Base-by-base conservation (phyloP, 2,113 vertebrate genomes). In the Desmodus rotundus region DNA sequence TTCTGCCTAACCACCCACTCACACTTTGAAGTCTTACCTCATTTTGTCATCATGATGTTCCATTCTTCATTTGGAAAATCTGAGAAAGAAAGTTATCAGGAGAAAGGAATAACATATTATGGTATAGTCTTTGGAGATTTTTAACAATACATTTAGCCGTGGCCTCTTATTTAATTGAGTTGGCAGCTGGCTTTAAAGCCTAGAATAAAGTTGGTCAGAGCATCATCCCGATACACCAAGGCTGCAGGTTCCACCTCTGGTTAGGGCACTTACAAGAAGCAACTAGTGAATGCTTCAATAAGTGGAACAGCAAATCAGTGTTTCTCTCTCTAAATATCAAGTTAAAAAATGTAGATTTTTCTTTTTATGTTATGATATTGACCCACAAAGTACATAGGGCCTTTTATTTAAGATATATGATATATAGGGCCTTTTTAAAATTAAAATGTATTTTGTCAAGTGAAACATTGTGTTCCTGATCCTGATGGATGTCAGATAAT, bases 1-100 rank as follows among this genome's bases (percentile, higher is more conserved):
- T 85, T 73, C 50, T 43, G 50, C 19, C 84, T 93, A 11, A 9
- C 50, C 58, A 90, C 36, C 61, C 67, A 61, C 50, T 38, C 6
- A 50, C 50, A 12, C 86, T 96, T 95, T 91, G 65, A 97, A 96
- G 54, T 50, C 76, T 94, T 94, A 89, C 80, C 78, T 89, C 91
- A 28, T 70, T 80, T 67, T 92, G 94, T 93, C 95, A 77, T 68
- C 91, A n/a, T 68, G 0, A 94, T 93, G 61, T 70, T 38, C 54
- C 58, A 31, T 68, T 61, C 36, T 67, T 50, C 61, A 89, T 52
- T 63, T 19, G 17, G 24, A 87, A 96, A 94, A 94, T 73, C 0
- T 33, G 26, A 91, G 50, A 96, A 72, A 63, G 61, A 90, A 88
- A 45, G 43, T 93, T 94, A 87, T 81, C 63, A 58, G 14, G 24